Conservation (phyloP, 2,797 vertebrate species). For the Decapterus maruadsi region DNA sequence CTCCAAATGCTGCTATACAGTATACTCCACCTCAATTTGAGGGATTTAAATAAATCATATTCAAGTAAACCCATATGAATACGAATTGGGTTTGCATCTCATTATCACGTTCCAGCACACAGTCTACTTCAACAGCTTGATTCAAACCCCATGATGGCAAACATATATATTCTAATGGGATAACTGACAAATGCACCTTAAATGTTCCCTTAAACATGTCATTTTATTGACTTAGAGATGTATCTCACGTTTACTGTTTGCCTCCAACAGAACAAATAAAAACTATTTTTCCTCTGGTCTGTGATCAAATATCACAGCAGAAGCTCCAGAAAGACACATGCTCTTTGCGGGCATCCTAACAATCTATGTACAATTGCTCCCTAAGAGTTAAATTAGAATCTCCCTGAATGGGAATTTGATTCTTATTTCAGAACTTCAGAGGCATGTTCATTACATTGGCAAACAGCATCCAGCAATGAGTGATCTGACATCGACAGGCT, state of each 20-base stretch:
- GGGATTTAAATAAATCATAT: conserved; percentile 33
- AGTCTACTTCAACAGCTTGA: not conserved
- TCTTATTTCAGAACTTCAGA: conserved; percentile 83
- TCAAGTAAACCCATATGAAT: conserved; percentile 8
- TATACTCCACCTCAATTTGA: conserved; percentile 5
- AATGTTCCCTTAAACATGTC: not conserved
- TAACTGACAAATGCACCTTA: not conserved
- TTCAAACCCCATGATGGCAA: conserved; percentile 21
- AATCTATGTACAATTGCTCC: conserved; percentile 59
- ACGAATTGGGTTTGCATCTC: conserved; percentile 11
- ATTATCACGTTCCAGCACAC: conserved; percentile 1
- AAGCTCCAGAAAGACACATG: conserved; percentile 33
- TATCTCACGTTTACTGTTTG: not conserved
- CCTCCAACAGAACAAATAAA: conserved; percentile 12
- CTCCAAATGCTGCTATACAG: conserved; percentile 19
- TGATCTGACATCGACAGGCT: conserved; percentile 83
- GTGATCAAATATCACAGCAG: conserved; percentile 44
- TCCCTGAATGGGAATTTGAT: conserved; percentile 81
- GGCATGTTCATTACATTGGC: conserved; percentile 79
- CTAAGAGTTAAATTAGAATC: conserved; percentile 74
- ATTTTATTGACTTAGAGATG: not conserved
- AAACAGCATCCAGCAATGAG: conserved; percentile 79
- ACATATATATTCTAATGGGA: not conserved
- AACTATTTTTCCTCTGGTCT: conserved; percentile 8
- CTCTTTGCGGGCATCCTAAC: conserved; percentile 58